A percentile compares a stretch with the other conserved stretches of the same genome.
These are phyloP conservation scores for Tinamus guttatus DNA, from an alignment of 2,113 vertebrate genomes.

Conservation along the genomic window DNA sequence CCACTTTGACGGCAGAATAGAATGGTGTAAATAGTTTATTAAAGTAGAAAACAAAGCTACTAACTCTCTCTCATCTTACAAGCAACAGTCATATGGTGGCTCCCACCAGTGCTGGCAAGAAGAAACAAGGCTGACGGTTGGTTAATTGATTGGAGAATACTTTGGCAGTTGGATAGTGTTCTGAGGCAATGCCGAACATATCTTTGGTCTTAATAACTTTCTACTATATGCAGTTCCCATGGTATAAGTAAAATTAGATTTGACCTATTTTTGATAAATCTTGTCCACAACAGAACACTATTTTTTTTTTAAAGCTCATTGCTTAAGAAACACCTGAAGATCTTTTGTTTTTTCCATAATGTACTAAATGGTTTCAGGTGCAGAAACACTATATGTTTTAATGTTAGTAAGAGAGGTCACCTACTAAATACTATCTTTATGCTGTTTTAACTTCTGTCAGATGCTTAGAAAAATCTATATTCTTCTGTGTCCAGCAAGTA, in stretches of 20 bases:
- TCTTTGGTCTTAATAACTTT: slow-evolving; percentile 75
- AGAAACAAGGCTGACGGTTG: slow-evolving; percentile 4
- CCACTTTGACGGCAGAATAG: neutral
- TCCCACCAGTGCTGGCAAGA: slow-evolving; percentile 13
- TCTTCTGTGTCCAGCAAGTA: neutral
- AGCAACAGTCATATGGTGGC: slow-evolving; percentile 38
- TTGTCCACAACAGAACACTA: slow-evolving; percentile 61
- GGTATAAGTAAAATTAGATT: slow-evolving; percentile 72
- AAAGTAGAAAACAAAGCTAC: slow-evolving; percentile 7
- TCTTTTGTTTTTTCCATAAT: slow-evolving; percentile 74
- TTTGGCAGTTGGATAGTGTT: slow-evolving; percentile 21
- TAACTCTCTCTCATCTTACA: slow-evolving; percentile 6
- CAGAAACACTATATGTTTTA: slow-evolving; percentile 49
- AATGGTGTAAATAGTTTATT: neutral
- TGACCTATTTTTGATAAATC: slow-evolving; percentile 80
- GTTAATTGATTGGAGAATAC: slow-evolving; percentile 56
- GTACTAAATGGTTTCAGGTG: slow-evolving; percentile 70
- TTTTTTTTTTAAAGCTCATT: slow-evolving; percentile 72
- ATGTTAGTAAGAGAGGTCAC: slow-evolving; percentile 57
- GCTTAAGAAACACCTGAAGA: slow-evolving; percentile 68
- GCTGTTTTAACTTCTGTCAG: slow-evolving; percentile 65
- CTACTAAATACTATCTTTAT: slow-evolving; percentile 61
- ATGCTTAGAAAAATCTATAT: slow-evolving; percentile 45
- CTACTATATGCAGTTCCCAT: slow-evolving; percentile 60
- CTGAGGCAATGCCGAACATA: slow-evolving; percentile 22